Evolutionary conservation across 2,888 invertebrate genomes (phyloP).

Genomic region (Bimastos eiseni): DNA sequence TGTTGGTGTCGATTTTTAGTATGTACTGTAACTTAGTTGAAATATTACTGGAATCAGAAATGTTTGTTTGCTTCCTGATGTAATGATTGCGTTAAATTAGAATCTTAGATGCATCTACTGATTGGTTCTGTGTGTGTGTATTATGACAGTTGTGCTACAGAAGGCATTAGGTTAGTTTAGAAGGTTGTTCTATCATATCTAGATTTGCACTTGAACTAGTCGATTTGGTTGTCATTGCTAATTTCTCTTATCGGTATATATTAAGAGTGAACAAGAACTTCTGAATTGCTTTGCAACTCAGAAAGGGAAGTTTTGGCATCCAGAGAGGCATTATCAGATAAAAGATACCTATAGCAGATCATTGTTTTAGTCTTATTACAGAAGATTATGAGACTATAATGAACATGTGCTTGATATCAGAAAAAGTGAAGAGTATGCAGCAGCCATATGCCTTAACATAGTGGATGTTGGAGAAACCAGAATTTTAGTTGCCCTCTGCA

Average conservation of each 20-base stretch:
- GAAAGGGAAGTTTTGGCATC: constrained; percentile 8
- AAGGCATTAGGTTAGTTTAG: constrained; percentile 13
- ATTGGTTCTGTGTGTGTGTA: constrained; percentile 9
- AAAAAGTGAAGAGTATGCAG: neutral
- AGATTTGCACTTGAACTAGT: neutral
- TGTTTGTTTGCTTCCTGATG: neutral
- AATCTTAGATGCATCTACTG: neutral
- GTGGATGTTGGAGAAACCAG: neutral
- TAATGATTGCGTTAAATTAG: neutral
- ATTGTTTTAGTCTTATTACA: neutral
- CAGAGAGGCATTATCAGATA: too few relatives aligned
- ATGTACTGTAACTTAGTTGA: neutral
- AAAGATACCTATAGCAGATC: too few relatives aligned
- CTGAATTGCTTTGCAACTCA: neutral
- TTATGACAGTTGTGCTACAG: constrained; percentile 4
- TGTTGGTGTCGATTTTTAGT: neutral
- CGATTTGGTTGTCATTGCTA: neutral
- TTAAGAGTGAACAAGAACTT: neutral
- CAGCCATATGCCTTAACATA: neutral
- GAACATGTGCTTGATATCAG: neutral
- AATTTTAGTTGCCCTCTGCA: neutral
- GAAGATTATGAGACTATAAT: neutral
- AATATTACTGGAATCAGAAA: constrained; percentile 8
- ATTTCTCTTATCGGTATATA: neutral
- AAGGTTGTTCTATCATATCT: constrained; percentile 2